These are phyloP conservation scores for Masticophis lateralis DNA, from an alignment of 2,797 vertebrate genomes.

Conservation along the genomic window DNA sequence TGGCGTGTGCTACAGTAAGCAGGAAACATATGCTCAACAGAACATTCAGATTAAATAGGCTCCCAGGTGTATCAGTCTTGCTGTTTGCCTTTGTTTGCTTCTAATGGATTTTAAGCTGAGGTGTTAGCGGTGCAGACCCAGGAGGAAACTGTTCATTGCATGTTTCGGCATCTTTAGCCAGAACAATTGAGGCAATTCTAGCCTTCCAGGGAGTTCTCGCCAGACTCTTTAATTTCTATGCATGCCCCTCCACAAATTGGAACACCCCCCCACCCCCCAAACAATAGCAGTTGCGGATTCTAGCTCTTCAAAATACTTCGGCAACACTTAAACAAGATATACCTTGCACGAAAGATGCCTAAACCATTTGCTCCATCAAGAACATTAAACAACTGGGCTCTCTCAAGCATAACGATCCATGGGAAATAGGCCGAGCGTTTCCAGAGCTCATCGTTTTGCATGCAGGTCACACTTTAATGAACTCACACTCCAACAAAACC, in stretches of 20 bases:
- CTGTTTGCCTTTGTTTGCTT: neutral
- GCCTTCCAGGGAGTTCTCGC: slow-evolving; percentile 39
- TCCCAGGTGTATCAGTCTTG: neutral
- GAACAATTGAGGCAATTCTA: slow-evolving; percentile 43
- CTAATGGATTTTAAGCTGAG: neutral
- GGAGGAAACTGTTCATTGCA: slow-evolving; percentile 15
- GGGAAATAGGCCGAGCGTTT: slow-evolving; percentile 33
- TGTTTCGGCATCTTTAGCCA: slow-evolving; percentile 38
- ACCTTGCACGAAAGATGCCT: slow-evolving; percentile 48
- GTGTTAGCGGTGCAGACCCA: neutral
- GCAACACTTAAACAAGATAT: neutral
- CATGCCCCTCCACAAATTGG: slow-evolving; percentile 42
- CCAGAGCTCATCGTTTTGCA: neutral
- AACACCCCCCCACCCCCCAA: slow-evolving; percentile 33
- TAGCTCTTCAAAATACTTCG: slow-evolving; percentile 46
- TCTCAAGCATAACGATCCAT: slow-evolving; percentile 24
- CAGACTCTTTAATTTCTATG: slow-evolving; percentile 24
- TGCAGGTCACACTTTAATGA: slow-evolving; percentile 49
- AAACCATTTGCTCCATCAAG: slow-evolving; percentile 41
- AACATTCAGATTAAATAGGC: neutral
- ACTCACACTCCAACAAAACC: slow-evolving; percentile 28
- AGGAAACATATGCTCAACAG: neutral
- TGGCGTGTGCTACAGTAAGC: neutral
- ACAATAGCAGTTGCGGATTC: slow-evolving; percentile 33
- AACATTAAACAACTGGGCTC: slow-evolving; percentile 48